Conservation (phyloP, 1,140 invertebrate genomes). For the Camponotus pennsylvanicus region DNA sequence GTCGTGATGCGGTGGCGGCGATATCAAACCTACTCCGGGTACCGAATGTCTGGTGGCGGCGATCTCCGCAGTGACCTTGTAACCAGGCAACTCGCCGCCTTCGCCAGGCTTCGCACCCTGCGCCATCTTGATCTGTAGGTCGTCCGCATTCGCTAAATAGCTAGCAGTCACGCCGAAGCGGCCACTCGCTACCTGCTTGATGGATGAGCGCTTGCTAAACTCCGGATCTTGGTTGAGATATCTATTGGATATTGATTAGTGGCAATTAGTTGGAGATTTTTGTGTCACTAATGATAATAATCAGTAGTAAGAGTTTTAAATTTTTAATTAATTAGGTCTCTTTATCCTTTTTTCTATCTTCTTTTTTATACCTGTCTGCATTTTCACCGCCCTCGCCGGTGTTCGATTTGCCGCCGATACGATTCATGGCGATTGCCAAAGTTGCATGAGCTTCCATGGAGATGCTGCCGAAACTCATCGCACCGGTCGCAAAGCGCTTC, state of each 20-base stretch:
- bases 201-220: slow-evolving; percentile 92
- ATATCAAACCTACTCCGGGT: slow-evolving; percentile 98
- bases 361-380: slow-evolving; percentile 91
- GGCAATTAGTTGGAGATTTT: not conserved
- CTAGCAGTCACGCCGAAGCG: slow-evolving; percentile 99
- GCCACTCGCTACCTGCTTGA: slow-evolving; percentile 98
- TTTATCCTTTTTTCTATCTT: not conserved
- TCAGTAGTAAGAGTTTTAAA: not conserved
- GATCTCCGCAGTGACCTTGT: slow-evolving; percentile 97
- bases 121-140: slow-evolving; percentile 99
- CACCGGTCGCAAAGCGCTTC: slow-evolving; percentile 93
- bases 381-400: slow-evolving; percentile 98
- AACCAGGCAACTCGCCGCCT: slow-evolving; percentile 97
- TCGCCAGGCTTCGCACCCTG: slow-evolving; percentile 99
- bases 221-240: slow-evolving; percentile 91
- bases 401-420: slow-evolving; percentile 97
- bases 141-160: slow-evolving; percentile 98
- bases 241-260: slow-evolving; percentile 55
- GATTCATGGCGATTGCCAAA: slow-evolving; percentile 98
- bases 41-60: slow-evolving; percentile 98
- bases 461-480: slow-evolving; percentile 98
- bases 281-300: not conserved
- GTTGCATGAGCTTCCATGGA: slow-evolving; percentile 97
- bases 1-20: slow-evolving; percentile 99
- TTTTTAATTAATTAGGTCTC: not conserved